Base-by-base conservation (phyloP, 2,113 vertebrate genomes). In the Laticauda laticaudata region DNA sequence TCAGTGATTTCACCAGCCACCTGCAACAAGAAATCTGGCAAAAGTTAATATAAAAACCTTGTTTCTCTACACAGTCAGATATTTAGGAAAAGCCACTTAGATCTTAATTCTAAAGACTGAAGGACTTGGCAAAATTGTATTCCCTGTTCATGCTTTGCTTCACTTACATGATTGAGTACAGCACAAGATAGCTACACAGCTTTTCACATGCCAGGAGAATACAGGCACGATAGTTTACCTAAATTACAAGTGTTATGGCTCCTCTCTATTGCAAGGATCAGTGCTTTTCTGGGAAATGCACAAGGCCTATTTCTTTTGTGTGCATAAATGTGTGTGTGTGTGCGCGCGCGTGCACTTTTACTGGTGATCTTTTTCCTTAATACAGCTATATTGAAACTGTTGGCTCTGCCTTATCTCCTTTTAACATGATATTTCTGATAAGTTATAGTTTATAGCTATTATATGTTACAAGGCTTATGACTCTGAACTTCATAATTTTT, bases 391-490 rank as follows among this genome's bases (percentile, higher is more conserved):
- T 59, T 95, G 81, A 54, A 88, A 57, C 90, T 93, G 85, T 86
- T 34, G 81, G 89, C 91, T 94, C 93, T 39, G 93, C 90, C 64
- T 96, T 96, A 93, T 96, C 90, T 96, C 89, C 81, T 69, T 51
- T 95, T 95, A 95, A 93, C 94, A 95, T 93, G 93, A 95, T 95
- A 56, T 93, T 94, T 94, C 92, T 87, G 94, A 96, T 96, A 95
- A 24, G 94, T 95, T 95, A 95, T 94, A 94, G 94, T 96, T 94
- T 96, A 96, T 91, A 92, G 95, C 93, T 95, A 91, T 97, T 96
- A 94, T 90, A 95, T 91, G 92, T 89, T 91, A 95, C 81, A 94
- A 92, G 93, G 24, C 87, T 94, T 91, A 91, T 91, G 95, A 95
- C 94, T 94, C 95, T 93, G 93, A 96, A 95, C 94, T 94, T 96